Evolutionary conservation across 2,797 vertebrate genomes (phyloP), one percentile per base, ranked within the genome.

Genomic region (Pseudochirops corinnae): DNA sequence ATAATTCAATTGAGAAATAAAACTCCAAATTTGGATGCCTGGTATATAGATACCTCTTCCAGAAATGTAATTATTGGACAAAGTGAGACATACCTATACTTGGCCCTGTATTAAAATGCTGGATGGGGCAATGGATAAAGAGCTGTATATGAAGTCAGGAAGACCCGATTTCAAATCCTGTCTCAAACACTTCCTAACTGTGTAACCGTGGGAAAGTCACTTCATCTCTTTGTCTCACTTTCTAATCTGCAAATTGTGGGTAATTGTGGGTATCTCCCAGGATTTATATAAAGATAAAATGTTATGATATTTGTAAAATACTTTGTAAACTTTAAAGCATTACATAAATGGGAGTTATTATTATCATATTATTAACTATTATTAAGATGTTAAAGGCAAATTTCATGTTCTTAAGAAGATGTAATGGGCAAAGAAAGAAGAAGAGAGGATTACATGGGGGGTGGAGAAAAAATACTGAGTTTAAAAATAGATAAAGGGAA

Each of bases 1-100:
- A 93, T 28, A 94, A 96, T 90, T 95, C 74, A 91, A 55, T 33
- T 95, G 55, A 53, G 53, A 82, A 91, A 39, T 90, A 90, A 74
- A 67, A 92, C 92, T 94, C 33, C 93, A 92, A 56, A 55, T 55
- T 29, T 1, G 62, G 46, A 95, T 62, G 28, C 82, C 74, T 94
- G 46, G 62, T 90, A 90, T 55, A 60, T 29, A 46, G 24, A 5
- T 56, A 90, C 31, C 87, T 50, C 10, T 9, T 39, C 67, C 67
- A 74, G 16, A 74, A 74, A 74, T 74, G 14, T 9, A 74, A 18
- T 74, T 39, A 39, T 74, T 74, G 33, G n/a, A 74, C n/a, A 39
- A 39, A 74, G 10, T 39, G n/a, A 74, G 67, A 39, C n/a, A 21
- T 74, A 39, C n/a, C 16, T 39, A 16, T 21, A 9, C n/a, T 39